Conservation (phyloP, 2,797 vertebrate species). For the Varecia variegata region DNA sequence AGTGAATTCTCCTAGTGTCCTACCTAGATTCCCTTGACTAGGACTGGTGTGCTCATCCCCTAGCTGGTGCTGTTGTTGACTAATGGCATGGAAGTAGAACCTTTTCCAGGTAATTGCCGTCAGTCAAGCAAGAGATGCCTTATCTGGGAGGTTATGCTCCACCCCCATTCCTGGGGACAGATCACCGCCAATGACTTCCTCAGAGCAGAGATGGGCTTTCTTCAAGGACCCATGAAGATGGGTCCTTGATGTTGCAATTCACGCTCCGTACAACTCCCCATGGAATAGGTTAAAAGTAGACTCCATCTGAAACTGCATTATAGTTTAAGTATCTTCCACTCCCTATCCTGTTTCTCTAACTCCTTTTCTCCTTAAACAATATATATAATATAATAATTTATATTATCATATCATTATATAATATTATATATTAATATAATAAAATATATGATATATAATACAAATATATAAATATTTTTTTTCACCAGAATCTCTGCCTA, state of each 20-base stretch:
- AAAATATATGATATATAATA: no score
- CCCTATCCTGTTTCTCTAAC: not conserved
- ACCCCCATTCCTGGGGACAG: not conserved
- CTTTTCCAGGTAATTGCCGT: not conserved
- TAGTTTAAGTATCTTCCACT: not conserved
- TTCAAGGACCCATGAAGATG: no score
- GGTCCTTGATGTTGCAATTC: not conserved
- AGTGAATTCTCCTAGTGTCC: not conserved
- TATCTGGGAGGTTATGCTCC: not conserved
- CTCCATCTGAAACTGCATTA: not conserved
- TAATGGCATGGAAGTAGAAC: not conserved
- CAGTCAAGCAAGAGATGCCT: not conserved
- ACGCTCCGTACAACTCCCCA: not conserved
- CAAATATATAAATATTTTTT: not conserved
- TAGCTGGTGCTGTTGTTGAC: not conserved
- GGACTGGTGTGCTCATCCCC: not conserved
- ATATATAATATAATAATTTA: no score
- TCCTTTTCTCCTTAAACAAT: not conserved
- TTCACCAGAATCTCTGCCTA: not conserved
- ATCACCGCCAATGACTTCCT: not conserved
- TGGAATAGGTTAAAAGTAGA: not conserved
- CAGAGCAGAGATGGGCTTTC: not conserved
- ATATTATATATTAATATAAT: no score
- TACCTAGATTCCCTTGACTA: not conserved
- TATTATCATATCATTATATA: no score